Conservation (phyloP, 1,140 invertebrate genomes). For the Pseudobourletiella spinata region DNA sequence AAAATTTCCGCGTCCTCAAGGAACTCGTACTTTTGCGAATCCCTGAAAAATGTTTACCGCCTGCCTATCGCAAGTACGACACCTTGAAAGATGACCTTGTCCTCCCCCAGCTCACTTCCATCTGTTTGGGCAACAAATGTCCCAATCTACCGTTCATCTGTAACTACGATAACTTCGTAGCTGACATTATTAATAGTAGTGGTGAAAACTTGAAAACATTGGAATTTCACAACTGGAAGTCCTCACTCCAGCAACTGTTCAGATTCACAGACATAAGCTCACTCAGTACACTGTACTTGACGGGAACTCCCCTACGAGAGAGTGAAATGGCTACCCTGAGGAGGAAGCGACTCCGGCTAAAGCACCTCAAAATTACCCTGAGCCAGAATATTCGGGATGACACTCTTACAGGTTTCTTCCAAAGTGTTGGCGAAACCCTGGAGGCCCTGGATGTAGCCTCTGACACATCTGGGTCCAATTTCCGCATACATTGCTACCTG, state of each 20-base stretch:
- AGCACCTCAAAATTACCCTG: background rate
- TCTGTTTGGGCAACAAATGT: background rate
- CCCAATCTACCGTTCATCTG: constrained; percentile 4
- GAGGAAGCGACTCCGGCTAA: background rate
- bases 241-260: background rate
- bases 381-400: background rate
- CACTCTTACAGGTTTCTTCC: constrained; percentile 1
- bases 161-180: constrained; percentile 5
- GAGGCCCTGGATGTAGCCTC: background rate
- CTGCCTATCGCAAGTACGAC: background rate
- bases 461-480: background rate
- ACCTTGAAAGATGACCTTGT: background rate
- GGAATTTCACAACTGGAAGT: constrained; percentile 9
- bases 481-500: background rate
- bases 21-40: background rate
- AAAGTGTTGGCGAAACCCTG: background rate
- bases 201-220: background rate
- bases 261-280: background rate
- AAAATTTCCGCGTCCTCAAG: background rate
- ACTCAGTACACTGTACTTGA: background rate
- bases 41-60: background rate
- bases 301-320: background rate
- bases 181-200: constrained; percentile 3
- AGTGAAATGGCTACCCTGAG: constrained; percentile 4
- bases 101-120: background rate